A percentile compares a stretch with the other conserved stretches of the same genome.
These are phyloP conservation scores for Myopa testacea DNA, from an alignment of 2,888 invertebrate genomes.

Conservation along the genomic window DNA sequence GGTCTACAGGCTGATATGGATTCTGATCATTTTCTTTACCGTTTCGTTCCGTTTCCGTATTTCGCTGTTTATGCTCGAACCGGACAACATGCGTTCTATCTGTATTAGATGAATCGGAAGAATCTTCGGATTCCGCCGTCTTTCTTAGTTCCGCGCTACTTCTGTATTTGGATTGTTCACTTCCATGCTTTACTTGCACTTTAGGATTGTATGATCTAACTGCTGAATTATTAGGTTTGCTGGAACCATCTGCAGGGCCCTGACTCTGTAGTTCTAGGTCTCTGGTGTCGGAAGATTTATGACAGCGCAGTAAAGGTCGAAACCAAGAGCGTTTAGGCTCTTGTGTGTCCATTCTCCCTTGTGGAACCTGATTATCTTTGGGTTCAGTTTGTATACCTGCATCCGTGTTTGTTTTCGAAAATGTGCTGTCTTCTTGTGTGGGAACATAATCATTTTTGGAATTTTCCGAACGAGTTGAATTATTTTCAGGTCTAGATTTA, in stretches of 20 bases:
- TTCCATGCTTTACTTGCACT: too few species aligned
- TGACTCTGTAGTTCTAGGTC: neutral
- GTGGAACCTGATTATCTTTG: neutral
- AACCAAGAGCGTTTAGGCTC: neutral
- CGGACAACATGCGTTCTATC: neutral
- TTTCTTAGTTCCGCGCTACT: too few species aligned
- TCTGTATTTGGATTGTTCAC: too few species aligned
- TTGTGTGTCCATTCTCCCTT: neutral
- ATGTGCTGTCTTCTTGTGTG: too few species aligned
- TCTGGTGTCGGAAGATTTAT: neutral
- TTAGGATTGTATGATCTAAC: too few species aligned
- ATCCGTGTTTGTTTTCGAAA: too few species aligned
- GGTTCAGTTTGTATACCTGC: neutral
- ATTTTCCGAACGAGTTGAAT: neutral
- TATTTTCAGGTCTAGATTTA: neutral
- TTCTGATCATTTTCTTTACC: neutral
- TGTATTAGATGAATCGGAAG: neutral
- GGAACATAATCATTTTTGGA: neutral
- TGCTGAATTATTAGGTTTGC: neutral
- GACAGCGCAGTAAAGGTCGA: neutral
- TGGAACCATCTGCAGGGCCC: neutral
- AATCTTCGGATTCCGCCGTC: too few species aligned
- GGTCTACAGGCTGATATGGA: neutral
- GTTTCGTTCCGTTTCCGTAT: neutral
- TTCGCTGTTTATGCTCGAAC: neutral